Evolutionary conservation across 2,113 vertebrate genomes (phyloP).

Genomic region (Parotia lawesii): DNA sequence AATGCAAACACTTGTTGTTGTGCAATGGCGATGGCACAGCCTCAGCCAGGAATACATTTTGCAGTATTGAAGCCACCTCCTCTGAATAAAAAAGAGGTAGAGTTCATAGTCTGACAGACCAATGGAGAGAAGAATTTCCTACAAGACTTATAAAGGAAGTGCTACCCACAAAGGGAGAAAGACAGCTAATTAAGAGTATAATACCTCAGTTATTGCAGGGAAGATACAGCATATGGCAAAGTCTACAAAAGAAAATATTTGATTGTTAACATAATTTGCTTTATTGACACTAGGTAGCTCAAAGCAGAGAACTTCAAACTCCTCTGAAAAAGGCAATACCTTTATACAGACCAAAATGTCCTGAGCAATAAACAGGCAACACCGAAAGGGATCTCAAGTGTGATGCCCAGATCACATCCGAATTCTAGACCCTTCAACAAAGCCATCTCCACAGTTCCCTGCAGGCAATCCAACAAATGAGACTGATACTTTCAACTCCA

Average conservation of each 20-base stretch:
- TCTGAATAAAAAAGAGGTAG: neutral
- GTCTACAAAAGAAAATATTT: neutral
- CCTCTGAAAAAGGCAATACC: neutral
- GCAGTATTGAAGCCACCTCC: neutral
- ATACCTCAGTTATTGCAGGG: neutral
- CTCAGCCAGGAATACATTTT: neutral
- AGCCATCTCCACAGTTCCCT: neutral
- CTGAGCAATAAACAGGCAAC: neutral
- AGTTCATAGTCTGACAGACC: neutral
- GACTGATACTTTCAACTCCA: neutral
- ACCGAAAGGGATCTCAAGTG: neutral
- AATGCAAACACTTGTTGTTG: neutral
- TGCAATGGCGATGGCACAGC: neutral
- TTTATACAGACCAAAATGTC: neutral
- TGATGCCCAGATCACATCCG: neutral
- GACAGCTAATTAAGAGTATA: neutral
- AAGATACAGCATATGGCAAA: neutral
- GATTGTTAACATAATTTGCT: neutral
- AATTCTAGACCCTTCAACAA: neutral
- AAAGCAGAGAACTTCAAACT: neutral
- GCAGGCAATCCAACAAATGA: neutral
- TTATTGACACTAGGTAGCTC: neutral
- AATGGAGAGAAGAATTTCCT: neutral
- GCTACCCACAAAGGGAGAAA: neutral
- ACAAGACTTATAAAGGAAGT: neutral